These are phyloP conservation scores for Lycopodina hypogea DNA, from an alignment of 37 sponge, comb jelly and placozoan species.

Conservation along the genomic window DNA sequence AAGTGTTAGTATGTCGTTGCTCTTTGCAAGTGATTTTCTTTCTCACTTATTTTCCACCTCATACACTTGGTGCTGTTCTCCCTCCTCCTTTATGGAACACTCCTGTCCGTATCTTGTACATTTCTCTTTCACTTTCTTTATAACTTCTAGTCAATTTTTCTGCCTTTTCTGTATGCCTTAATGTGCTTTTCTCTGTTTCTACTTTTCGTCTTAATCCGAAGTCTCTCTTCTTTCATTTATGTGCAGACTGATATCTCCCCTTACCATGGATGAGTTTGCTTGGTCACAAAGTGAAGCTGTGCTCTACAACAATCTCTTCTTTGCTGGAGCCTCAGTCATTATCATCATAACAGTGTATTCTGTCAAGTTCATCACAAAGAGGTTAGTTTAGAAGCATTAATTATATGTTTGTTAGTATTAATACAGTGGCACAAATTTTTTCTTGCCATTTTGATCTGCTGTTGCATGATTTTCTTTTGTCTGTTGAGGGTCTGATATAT, in stretches of 20 bases:
- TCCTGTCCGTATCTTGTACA: too few species aligned
- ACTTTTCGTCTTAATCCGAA: too few species aligned
- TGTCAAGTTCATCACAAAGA: constrained; percentile 51
- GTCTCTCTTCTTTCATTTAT: not conserved
- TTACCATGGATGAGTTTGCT: constrained; percentile 83
- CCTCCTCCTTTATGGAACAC: too few species aligned
- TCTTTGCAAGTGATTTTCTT: too few species aligned
- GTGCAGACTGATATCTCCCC: constrained; percentile 68
- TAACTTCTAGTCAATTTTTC: not conserved
- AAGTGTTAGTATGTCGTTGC: constrained; percentile 55
- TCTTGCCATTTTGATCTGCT: not conserved
- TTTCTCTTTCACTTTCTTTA: too few species aligned
- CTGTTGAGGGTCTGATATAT: not conserved
- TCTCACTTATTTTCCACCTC: too few species aligned
- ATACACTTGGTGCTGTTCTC: too few species aligned
- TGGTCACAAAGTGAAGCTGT: constrained; percentile 70
- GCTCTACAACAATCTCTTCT: constrained; percentile 77
- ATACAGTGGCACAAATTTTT: too few species aligned
- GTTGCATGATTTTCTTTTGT: not conserved
- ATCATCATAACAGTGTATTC: constrained; percentile 48
- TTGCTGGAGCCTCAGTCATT: constrained; percentile 35
- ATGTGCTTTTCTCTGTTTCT: too few species aligned
- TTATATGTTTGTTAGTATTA: too few species aligned
- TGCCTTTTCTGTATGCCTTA: not conserved
- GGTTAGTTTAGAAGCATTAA: constrained; percentile 23